Conservation (phyloP, 2,113 vertebrate genomes). For the Ivindomyrus marchei region DNA sequence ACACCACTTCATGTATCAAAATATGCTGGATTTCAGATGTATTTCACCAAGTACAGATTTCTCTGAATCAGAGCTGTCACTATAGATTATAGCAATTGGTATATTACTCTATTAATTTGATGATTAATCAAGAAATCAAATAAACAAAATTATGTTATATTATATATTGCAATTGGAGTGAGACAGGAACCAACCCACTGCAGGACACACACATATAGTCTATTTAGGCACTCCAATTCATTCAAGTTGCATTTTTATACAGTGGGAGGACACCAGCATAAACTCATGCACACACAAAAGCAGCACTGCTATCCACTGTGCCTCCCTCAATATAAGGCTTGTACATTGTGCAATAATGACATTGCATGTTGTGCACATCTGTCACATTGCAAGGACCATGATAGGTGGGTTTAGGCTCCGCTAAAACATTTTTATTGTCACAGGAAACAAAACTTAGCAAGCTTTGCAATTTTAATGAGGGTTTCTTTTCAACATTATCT, state of each 20-base stretch:
- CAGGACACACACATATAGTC: neutral
- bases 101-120: neutral
- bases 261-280: neutral
- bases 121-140: neutral
- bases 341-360: neutral
- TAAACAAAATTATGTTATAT: neutral
- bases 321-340: neutral
- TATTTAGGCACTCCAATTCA: neutral
- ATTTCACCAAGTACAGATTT: neutral
- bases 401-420: neutral
- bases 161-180: neutral
- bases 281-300: neutral
- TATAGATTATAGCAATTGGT: neutral
- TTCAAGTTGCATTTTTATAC: neutral
- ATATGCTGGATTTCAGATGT: neutral
- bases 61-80: neutral
- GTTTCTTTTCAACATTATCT: neutral
- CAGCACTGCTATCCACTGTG: neutral
- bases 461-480: neutral
- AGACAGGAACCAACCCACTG: neutral
- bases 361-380: neutral
- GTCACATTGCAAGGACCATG: neutral
- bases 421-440: neutral
- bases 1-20: neutral
- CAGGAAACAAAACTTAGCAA: neutral